A percentile compares a stretch with the other conserved stretches of the same genome.
These are phyloP conservation scores for Zeus faber DNA, from an alignment of 2,113 vertebrate genomes.

Conservation along the genomic window DNA sequence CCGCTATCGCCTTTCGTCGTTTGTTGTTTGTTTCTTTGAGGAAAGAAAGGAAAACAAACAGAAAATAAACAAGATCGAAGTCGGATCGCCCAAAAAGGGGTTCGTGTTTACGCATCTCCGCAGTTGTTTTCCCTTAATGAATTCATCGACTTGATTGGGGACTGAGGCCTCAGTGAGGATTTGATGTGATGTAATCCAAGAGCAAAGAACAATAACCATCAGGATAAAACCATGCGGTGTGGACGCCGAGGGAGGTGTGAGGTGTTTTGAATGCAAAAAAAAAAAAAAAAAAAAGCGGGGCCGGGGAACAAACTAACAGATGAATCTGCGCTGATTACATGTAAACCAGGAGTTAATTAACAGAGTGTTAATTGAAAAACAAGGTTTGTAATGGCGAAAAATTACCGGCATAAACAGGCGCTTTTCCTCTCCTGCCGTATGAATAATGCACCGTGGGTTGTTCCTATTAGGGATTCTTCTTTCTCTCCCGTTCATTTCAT, in stretches of 20 bases:
- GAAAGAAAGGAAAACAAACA: too few species aligned
- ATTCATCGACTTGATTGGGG: constrained; percentile 9
- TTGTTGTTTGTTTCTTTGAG: too few species aligned
- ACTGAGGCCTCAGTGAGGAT: not conserved
- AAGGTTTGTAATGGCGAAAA: constrained; percentile 91
- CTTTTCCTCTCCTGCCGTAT: constrained; percentile 90
- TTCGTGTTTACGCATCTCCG: too few species aligned
- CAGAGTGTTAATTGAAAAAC: constrained; percentile 92
- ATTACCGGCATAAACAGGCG: constrained; percentile 93
- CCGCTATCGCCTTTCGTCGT: too few species aligned
- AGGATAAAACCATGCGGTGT: constrained; percentile 18
- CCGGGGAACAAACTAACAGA: constrained; percentile 45
- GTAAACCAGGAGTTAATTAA: constrained; percentile 92
- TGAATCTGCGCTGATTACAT: constrained; percentile 74
- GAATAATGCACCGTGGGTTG: constrained; percentile 88
- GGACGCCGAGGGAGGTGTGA: constrained; percentile 14
- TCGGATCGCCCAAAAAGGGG: too few species aligned
- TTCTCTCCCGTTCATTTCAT: constrained; percentile 96
- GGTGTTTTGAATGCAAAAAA: too few species aligned
- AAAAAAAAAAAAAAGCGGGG: too few species aligned
- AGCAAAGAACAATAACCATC: constrained; percentile 36
- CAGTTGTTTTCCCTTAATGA: constrained; percentile 8
- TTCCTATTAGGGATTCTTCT: constrained; percentile 86
- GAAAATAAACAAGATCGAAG: too few species aligned
- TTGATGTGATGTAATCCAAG: constrained; percentile 34